phyloP scores from a whole-genome alignment of 2,113 vertebrate genomes.

The Percina caprodes region DNA sequence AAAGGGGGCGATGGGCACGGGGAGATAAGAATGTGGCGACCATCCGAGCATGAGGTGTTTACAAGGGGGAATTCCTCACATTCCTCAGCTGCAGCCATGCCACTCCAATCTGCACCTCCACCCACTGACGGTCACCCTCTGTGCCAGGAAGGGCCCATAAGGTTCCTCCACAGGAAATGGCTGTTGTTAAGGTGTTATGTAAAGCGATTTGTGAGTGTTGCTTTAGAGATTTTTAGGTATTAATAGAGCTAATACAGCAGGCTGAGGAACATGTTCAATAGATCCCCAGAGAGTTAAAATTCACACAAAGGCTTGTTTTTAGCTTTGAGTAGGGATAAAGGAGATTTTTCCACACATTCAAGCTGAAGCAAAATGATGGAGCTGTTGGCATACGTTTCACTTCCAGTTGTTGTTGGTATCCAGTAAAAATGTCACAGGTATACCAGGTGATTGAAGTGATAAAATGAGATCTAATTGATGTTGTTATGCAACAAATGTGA shows the following conservation, averaged over 20 bases:
- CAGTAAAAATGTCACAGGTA: not conserved
- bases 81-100: constrained; percentile 78
- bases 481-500: not conserved
- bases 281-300: not conserved
- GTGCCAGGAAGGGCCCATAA: constrained; percentile 44
- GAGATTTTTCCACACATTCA: not conserved
- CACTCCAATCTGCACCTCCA: constrained; percentile 74
- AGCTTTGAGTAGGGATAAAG: not conserved
- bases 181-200: constrained; percentile 33
- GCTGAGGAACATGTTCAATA: not conserved
- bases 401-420: not conserved
- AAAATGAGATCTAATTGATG: not conserved
- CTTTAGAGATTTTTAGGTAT: not conserved
- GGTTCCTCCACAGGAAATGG: constrained; percentile 12
- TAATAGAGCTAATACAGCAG: constrained; percentile 4
- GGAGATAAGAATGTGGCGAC: constrained; percentile 76
- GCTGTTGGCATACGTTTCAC: not conserved
- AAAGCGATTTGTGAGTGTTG: constrained; percentile 32
- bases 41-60: constrained; percentile 78
- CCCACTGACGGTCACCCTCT: constrained; percentile 68
- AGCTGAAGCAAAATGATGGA: not conserved
- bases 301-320: not conserved
- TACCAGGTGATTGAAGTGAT: not conserved
- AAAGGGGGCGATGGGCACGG: constrained; percentile 59
- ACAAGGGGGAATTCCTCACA: constrained; percentile 82